These are phyloP conservation scores for Heliconius erato DNA, from an alignment of 2,888 invertebrate species.

Conservation along the genomic window DNA sequence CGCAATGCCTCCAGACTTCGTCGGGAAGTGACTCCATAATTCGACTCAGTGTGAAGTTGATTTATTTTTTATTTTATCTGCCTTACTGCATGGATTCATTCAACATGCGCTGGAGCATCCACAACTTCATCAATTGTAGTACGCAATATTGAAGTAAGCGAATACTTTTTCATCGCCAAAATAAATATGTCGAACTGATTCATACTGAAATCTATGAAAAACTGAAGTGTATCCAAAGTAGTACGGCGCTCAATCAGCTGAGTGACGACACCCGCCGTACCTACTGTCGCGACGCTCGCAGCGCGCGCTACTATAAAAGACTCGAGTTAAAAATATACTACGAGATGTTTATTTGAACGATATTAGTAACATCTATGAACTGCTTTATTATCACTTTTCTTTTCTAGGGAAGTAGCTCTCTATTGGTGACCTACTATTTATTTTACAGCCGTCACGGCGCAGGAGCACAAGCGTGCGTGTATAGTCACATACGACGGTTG, in stretches of 20 bases:
- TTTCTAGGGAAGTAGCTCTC: not conserved
- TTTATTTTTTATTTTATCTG: not conserved
- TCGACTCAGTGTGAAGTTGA: not conserved
- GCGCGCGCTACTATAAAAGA: constrained; percentile 47
- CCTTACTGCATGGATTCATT: not conserved
- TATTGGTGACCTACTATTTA: not conserved
- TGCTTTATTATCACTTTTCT: not conserved
- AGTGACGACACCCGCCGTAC: constrained; percentile 28
- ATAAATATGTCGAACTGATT: constrained; percentile 9
- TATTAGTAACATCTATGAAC: constrained; percentile 5
- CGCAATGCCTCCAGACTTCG: not conserved
- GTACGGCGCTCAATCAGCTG: constrained; percentile 33
- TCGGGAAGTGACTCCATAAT: too few species aligned
- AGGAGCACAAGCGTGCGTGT: too few species aligned
- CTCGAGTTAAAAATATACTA: constrained; percentile 44
- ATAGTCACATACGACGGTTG: not conserved
- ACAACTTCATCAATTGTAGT: not conserved
- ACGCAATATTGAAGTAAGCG: not conserved
- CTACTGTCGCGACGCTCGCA: constrained; percentile 3
- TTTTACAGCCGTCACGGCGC: too few species aligned
- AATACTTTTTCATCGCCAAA: constrained; percentile 8
- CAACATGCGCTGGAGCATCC: not conserved
- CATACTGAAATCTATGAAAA: constrained; percentile 2
- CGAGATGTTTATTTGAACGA: constrained; percentile 5
- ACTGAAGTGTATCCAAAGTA: constrained; percentile 7